phyloP scores from a whole-genome alignment of 2,797 vertebrate genomes.

The Numenius phaeopus region DNA sequence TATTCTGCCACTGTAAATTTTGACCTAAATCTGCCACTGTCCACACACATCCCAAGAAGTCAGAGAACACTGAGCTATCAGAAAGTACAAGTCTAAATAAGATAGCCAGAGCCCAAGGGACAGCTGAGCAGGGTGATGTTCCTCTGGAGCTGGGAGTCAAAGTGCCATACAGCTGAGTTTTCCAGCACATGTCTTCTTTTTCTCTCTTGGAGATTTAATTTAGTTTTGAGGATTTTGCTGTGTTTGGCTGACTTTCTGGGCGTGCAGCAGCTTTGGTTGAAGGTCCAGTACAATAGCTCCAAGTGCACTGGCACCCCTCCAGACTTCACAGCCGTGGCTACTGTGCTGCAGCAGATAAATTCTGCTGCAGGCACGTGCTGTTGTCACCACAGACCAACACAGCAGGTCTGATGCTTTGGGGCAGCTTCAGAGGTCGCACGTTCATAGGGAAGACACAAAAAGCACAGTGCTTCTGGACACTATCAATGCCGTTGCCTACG shows the following conservation, averaged over 20 bases:
- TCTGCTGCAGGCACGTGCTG: conserved; percentile 3
- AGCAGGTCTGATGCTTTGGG: background rate
- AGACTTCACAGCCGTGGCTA: conserved; percentile 26
- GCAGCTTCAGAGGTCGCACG: background rate
- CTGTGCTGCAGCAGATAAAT: conserved; percentile 47
- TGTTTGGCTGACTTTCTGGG: conserved; percentile 23
- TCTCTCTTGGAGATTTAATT: background rate
- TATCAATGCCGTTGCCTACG: background rate
- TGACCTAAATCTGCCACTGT: background rate
- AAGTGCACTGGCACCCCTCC: conserved; percentile 29
- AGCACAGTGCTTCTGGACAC: conserved; percentile 15
- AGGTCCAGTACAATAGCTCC: conserved; percentile 25
- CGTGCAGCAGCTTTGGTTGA: background rate
- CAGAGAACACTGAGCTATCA: background rate
- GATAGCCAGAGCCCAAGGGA: background rate
- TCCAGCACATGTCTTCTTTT: background rate
- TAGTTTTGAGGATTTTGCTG: background rate
- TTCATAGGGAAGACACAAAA: background rate
- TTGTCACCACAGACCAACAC: background rate
- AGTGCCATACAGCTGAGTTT: background rate
- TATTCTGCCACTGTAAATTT: background rate
- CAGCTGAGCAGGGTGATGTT: background rate
- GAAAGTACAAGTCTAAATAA: background rate
- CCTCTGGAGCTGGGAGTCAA: background rate
- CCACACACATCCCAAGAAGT: background rate